Evolutionary conservation across 2,113 vertebrate genomes (phyloP).

Genomic region (Varanus salvator): DNA sequence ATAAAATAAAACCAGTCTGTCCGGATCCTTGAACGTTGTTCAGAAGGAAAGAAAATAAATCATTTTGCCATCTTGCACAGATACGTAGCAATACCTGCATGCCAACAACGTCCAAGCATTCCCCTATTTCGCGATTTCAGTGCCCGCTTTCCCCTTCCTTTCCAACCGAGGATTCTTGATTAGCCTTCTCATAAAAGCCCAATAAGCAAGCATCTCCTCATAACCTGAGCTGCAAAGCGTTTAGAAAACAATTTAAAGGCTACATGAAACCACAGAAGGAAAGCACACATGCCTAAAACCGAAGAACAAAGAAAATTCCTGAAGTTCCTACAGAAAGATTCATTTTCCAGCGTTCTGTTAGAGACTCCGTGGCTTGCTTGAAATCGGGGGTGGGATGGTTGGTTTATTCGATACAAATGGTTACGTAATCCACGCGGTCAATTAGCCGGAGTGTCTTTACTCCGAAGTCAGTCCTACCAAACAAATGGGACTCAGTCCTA

Average conservation of each 20-base stretch:
- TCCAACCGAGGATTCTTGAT: not conserved
- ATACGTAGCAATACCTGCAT: slow-evolving; percentile 14
- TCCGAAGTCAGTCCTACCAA: not conserved
- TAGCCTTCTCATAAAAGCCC: not conserved
- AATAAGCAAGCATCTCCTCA: too few species aligned
- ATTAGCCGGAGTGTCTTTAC: not conserved
- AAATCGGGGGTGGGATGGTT: too few species aligned
- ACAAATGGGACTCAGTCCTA: not conserved
- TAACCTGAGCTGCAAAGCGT: not conserved
- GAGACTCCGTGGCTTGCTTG: not conserved
- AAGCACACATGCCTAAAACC: not conserved
- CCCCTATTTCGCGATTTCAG: slow-evolving; percentile 16
- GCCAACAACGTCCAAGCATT: slow-evolving; percentile 11
- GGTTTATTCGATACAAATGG: too few species aligned
- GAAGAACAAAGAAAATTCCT: not conserved
- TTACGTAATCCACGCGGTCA: not conserved
- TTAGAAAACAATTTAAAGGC: not conserved
- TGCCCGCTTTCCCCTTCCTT: not conserved
- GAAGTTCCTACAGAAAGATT: not conserved
- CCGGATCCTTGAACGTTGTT: slow-evolving; percentile 16
- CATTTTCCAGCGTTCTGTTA: not conserved
- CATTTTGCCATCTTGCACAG: slow-evolving; percentile 36
- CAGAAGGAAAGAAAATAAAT: slow-evolving; percentile 21
- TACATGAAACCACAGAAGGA: not conserved
- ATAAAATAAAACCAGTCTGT: not conserved